Evolutionary conservation across 2,888 invertebrate species (phyloP), one percentile per base, ranked within the genome.

Genomic region (Dynastes hyllus): DNA sequence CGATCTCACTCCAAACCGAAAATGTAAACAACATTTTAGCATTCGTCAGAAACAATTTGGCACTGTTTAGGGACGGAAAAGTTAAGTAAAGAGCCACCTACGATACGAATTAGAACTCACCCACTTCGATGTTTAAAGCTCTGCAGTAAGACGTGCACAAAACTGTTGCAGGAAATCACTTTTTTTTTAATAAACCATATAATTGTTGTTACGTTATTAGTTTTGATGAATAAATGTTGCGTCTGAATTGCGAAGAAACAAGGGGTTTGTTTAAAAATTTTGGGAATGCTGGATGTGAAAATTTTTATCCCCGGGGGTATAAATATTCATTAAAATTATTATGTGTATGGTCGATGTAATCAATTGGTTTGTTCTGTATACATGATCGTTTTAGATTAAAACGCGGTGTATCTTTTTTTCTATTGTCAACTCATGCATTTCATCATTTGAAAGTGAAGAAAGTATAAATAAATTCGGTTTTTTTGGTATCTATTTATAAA

Each of bases 51-150:
- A n/a, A 27, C 45, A 75, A 75, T 63, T 63, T 75, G 73, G 73
- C 73, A 61, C 61, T 5, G 29, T 29, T 13, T 11, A 13, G 13
- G 8, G 9, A 50, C 55, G 55, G 22, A 58, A n/a, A 58, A 22
- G 53, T 71, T 71, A 75, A 75, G 73, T 75, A 61, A 75, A 27
- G 45, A 75, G 29, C 73, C 73, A 63, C 73, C 73, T 63, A 75
- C 73, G 61, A 45, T 40, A 40, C 40, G 55, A 75, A 75, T 75
- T 75, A 75, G 16, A 29, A 71, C 22, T 27, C 73, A 75, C 73
- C 73, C 61, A 75, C 73, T 11, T 22, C 55, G 45, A 8, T 27
- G 2, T 75, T 63, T 75, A 61, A 75, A 75, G 40, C 61, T 55
- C 73, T 50, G 27, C 40, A 45, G 22, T 55, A 22, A 16, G 66